Evolutionary conservation across 92 coral and sea anemone genomes (phyloP), one percentile per base, ranked within the genome.

Genomic region (Plumapathes pennacea): DNA sequence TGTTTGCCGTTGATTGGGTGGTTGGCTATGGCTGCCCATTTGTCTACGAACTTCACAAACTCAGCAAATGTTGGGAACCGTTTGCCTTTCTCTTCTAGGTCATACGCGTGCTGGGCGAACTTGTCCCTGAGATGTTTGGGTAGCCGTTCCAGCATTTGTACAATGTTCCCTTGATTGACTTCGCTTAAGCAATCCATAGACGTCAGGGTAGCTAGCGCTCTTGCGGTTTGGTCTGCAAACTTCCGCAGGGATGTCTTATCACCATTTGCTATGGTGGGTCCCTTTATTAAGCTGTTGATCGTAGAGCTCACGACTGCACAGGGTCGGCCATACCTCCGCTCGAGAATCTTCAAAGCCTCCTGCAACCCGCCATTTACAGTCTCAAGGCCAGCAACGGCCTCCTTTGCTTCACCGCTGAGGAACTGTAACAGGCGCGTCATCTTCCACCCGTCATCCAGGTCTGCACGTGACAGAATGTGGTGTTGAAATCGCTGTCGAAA

Each of bases 101-200:
- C 46, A 23, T 21, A 56, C 14, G 79, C 61, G 19, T 50, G 32
- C 2, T 37, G 27, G 13, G 82, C 75, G 25, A 75, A 66, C 69
- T 50, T 75, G 44, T 75, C 37, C 42, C 66, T 48, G 38, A 75
- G 51, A 54, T 50, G 60, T 38, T 38, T 75, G 20, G 75, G 76
- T 41, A 65, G 58, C 23, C 82, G 74, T 32, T 54, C 38, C 32
- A 76, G 23, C 83, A 67, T 76, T 6, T 48, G 65, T 18, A 57
- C 83, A 53, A 76, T 40, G 21, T 67, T 57, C 10, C 83, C 76
- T 59, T 67, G 83, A 11, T 76, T 76, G 54, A 67, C 31, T 42
- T 67, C 63, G 7, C 56, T 32, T 46, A 55, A 29, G 30, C 70
- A 76, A 57, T 56, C 40, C 69, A 67, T 17, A 12, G 50, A 66